Evolutionary conservation across 2,888 invertebrate species (phyloP).

Genomic region (Tenthredo distinguenda): DNA sequence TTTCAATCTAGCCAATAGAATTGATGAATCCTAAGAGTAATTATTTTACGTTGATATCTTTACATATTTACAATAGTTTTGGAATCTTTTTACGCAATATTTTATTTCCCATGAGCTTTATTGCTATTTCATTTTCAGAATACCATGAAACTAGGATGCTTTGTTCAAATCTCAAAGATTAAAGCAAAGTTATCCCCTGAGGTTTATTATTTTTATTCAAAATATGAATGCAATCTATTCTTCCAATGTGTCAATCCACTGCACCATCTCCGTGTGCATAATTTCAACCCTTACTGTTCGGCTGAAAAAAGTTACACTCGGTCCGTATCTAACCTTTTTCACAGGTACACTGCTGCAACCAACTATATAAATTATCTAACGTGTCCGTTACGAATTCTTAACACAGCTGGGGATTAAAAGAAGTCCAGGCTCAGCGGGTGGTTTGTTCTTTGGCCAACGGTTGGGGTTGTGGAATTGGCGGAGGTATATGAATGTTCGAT

Average conservation of each 20-base stretch:
- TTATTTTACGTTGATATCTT: conserved; percentile 3
- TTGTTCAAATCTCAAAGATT: neutral
- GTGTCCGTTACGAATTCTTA: neutral
- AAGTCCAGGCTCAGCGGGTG: neutral
- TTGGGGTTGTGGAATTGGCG: conserved; percentile 13
- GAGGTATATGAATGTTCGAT: neutral
- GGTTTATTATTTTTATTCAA: neutral
- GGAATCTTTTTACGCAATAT: neutral
- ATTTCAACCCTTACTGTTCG: neutral
- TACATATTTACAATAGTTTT: conserved; percentile 42
- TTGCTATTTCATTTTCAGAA: neutral
- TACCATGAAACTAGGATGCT: neutral
- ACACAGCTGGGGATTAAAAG: neutral
- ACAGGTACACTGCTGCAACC: neutral
- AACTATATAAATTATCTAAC: conserved; percentile 1
- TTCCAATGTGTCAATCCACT: neutral
- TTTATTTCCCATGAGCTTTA: neutral
- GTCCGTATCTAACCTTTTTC: neutral
- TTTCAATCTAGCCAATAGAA: neutral
- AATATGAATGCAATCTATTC: neutral
- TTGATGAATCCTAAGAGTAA: neutral
- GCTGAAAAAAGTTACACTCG: neutral
- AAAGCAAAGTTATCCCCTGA: neutral
- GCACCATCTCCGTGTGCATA: neutral
- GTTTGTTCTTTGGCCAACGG: neutral